Evolutionary conservation across 2,797 vertebrate genomes (phyloP).

Genomic region (Pantherophis alleghaniensis): DNA sequence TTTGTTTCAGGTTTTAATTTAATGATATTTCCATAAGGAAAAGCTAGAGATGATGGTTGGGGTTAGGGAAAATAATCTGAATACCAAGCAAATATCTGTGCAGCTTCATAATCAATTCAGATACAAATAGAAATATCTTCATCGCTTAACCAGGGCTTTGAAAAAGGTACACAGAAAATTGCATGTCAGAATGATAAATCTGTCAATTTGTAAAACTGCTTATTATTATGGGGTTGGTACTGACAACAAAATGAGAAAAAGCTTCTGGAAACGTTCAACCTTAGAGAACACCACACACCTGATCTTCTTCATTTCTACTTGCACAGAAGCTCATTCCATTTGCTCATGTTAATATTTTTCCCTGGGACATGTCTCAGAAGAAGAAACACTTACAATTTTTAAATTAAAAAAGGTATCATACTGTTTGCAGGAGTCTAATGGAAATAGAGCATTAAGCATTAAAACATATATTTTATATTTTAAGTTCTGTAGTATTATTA

Average conservation of each 20-base stretch:
- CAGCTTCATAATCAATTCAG: constrained; percentile 59
- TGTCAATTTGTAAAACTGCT: constrained; percentile 66
- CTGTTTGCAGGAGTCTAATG: constrained; percentile 5
- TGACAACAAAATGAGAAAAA: constrained; percentile 54
- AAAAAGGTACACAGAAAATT: constrained; percentile 67
- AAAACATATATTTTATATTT: constrained; percentile 2
- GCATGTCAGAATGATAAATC: constrained; percentile 70
- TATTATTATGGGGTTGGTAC: constrained; percentile 57
- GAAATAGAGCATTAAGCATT: not conserved
- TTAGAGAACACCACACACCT: constrained; percentile 25
- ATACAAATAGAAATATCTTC: constrained; percentile 55
- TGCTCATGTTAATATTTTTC: constrained; percentile 16
- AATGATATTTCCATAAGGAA: constrained; percentile 11
- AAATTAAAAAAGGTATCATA: not conserved
- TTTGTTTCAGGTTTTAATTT: constrained; percentile 2
- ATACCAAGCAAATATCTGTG: constrained; percentile 41
- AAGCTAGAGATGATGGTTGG: constrained; percentile 15
- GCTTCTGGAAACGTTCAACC: constrained; percentile 34
- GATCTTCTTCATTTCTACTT: constrained; percentile 51
- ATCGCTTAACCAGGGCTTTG: constrained; percentile 55
- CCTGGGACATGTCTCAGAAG: constrained; percentile 1
- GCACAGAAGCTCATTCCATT: constrained; percentile 15
- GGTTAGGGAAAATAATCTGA: constrained; percentile 31
- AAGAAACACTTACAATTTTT: not conserved
- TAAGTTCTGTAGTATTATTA: not conserved